phyloP scores from a whole-genome alignment of 2,888 invertebrate species.

The Entomobrya multifasciata region DNA sequence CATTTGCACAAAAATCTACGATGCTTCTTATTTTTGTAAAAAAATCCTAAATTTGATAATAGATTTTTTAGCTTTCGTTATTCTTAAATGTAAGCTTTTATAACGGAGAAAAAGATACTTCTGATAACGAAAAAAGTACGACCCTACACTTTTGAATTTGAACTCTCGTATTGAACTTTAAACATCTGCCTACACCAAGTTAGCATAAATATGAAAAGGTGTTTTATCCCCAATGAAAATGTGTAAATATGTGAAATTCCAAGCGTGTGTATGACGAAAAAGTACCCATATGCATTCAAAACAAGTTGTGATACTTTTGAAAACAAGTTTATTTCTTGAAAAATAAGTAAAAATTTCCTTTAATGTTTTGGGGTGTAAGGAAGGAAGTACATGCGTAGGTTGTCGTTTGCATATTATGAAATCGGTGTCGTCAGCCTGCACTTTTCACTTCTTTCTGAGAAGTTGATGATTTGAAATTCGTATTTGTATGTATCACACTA shows the following conservation, averaged over 20 bases:
- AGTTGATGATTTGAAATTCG: slow-evolving; percentile 43
- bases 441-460: slow-evolving; percentile 9
- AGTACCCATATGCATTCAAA: no score
- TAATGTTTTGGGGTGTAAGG: background rate
- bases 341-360: background rate
- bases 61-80: no score
- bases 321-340: slow-evolving; percentile 25
- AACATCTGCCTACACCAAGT: slow-evolving; percentile 22
- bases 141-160: slow-evolving; percentile 7
- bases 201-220: background rate
- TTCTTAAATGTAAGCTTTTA: no score
- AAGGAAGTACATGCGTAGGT: slow-evolving; percentile 20
- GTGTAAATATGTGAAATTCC: background rate
- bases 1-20: no score
- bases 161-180: slow-evolving; percentile 7
- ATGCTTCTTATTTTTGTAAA: no score
- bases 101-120: no score
- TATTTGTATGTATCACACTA: slow-evolving; percentile 17
- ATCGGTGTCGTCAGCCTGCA: background rate
- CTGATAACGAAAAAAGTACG: no score
- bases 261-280: background rate
- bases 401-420: no score
- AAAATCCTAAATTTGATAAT: no score
- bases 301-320: background rate
- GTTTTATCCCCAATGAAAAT: slow-evolving; percentile 30